A percentile compares a stretch with the other conserved stretches of the same genome.
These are phyloP conservation scores for Pardalotus punctatus DNA, from an alignment of 2,113 vertebrate genomes.

Conservation along the genomic window DNA sequence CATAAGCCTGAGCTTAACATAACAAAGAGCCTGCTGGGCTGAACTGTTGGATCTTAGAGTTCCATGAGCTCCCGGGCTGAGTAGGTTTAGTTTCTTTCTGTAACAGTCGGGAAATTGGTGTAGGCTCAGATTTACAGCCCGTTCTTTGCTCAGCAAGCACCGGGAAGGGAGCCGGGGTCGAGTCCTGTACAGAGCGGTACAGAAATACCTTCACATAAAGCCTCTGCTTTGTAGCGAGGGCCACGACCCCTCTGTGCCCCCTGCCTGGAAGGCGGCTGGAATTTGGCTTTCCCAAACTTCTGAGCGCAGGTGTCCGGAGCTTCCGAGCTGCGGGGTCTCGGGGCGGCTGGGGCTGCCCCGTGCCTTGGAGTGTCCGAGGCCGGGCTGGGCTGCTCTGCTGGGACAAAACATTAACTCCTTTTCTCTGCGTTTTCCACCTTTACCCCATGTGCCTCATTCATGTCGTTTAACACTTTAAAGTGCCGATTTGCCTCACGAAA, in stretches of 20 bases:
- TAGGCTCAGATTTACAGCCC: not conserved
- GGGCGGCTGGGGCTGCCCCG: rapidly evolving
- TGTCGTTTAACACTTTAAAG: rapidly evolving
- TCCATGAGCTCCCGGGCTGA: not conserved
- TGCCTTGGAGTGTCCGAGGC: rapidly evolving
- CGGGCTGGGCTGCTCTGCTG: rapidly evolving
- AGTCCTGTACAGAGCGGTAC: not conserved
- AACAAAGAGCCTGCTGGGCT: constrained; percentile 31
- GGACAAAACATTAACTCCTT: rapidly evolving
- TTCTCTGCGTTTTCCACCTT: not conserved
- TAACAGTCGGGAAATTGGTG: not conserved
- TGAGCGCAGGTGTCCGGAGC: not conserved
- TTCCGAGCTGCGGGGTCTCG: not conserved
- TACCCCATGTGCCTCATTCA: rapidly evolving
- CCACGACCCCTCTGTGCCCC: not conserved
- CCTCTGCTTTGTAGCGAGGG: not conserved
- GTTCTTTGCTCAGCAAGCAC: not conserved
- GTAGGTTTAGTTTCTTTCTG: not conserved
- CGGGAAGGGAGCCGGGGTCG: not conserved
- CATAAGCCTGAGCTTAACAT: not conserved
- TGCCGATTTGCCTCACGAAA: not conserved
- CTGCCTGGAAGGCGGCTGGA: not conserved
- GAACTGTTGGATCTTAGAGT: not conserved
- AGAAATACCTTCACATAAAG: not conserved
- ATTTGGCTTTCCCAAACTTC: not conserved